Evolutionary conservation across 2,888 invertebrate genomes (phyloP).

Genomic region (Clostera curtula): DNA sequence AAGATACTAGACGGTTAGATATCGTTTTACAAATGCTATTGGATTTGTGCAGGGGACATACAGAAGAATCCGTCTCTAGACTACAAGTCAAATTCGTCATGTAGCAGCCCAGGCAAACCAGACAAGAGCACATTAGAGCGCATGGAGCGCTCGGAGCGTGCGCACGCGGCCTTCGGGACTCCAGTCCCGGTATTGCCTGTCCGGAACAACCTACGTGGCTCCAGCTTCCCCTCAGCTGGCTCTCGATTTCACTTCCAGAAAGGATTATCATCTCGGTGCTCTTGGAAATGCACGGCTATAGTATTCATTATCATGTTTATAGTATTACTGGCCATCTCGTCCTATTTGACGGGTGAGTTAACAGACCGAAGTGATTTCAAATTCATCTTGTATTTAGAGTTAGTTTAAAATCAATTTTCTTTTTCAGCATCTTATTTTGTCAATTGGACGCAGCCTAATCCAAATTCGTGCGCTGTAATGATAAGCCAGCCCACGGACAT

Average conservation of each 20-base stretch:
- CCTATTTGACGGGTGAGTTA: constrained; percentile 88
- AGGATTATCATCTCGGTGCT: constrained; percentile 89
- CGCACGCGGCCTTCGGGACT: constrained; percentile 77
- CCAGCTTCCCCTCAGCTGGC: constrained; percentile 81
- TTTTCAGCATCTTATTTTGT: constrained; percentile 85
- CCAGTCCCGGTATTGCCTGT: constrained; percentile 86
- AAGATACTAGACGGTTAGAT: no score
- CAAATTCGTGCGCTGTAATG: constrained; percentile 88
- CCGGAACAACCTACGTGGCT: constrained; percentile 81
- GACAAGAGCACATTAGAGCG: constrained; percentile 72
- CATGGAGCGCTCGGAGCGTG: constrained; percentile 76
- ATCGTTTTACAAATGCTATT: no score
- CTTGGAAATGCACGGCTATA: constrained; percentile 94
- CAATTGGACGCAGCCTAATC: constrained; percentile 89
- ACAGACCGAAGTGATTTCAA: constrained; percentile 4
- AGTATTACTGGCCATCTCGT: constrained; percentile 86
- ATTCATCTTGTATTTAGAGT: constrained; percentile 9
- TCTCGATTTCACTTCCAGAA: constrained; percentile 91
- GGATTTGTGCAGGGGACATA: constrained; percentile 89
- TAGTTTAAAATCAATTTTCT: constrained; percentile 18
- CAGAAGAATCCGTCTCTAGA: constrained; percentile 92
- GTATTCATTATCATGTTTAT: constrained; percentile 89
- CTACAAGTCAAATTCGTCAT: constrained; percentile 90
- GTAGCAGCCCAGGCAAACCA: constrained; percentile 85
- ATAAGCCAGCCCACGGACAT: constrained; percentile 86